Base-by-base conservation (phyloP, 64 coral and sea anemone species). In the Astreopora myriophthalma region DNA sequence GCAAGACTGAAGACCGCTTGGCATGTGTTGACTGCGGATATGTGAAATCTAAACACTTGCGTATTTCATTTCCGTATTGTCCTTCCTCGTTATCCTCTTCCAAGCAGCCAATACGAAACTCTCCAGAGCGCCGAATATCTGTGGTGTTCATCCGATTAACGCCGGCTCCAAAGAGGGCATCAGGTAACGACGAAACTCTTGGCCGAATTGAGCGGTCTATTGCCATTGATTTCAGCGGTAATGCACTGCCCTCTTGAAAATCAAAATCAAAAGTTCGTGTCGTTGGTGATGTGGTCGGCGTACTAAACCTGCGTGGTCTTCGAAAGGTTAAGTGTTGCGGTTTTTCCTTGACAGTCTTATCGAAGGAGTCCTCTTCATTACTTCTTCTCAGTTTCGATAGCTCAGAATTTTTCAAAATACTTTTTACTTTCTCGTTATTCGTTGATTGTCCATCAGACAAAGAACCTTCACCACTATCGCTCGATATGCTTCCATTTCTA, bases 401-500 rank as follows among this genome's bases (percentile, higher is more conserved):
- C 58, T 64, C 57, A 8, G 55, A 64, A 64, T 14, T 65, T 55
- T 33, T 20, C 16, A 83, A 83, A 64, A 62, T 34, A n/a, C 52
- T 25, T 39, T 80, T 80, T 17, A 55, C 42, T 19, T 16, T 51
- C 29, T 64, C 79, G 14, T 38, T 83, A 0, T 57, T 65, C 0
- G 79, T 26, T 65, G 79, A 38, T 26, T 83, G 79, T n/a, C 8
- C 22, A 38, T 83, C 55, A 13, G 79, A 65, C 8, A 83, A 9
- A 38, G 79, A 83, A n/a, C 79, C 79, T 64, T 83, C 79, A 22
- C 79, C 79, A 31, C 79, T 83, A 64, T 83, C 79, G 34, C 79
- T 83, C 17, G 79, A 83, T 37, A 83, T 83, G 23, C 79, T 83
- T 9, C 79, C 79, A 83, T 83, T 65, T 64, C 33, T 63, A 9